Conservation (phyloP, 2,888 invertebrate genomes). For the Pollenia amentaria region DNA sequence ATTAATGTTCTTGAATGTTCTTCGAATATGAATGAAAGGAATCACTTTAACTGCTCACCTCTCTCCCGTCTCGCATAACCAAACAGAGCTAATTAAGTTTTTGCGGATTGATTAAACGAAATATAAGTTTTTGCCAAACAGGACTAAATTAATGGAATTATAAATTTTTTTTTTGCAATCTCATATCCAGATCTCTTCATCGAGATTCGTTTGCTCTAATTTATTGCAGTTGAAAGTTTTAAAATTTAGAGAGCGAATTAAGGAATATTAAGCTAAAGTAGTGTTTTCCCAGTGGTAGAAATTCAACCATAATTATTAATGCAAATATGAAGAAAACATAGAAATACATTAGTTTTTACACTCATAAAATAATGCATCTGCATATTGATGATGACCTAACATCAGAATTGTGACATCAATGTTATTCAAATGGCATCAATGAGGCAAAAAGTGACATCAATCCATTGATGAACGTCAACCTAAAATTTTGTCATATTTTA, state of each 20-base stretch:
- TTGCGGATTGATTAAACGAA: conserved; percentile 26
- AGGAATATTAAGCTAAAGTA: too few species aligned
- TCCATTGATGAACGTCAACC: too few species aligned
- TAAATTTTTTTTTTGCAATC: conserved; percentile 7
- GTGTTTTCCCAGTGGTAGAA: conserved; percentile 41
- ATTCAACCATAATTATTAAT: too few species aligned
- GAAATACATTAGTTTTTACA: too few species aligned
- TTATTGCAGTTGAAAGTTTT: conserved; percentile 26
- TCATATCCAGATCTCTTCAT: background rate
- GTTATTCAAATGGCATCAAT: too few species aligned
- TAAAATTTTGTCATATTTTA: too few species aligned
- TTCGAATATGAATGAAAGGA: background rate
- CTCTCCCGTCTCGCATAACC: background rate
- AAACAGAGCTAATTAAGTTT: background rate
- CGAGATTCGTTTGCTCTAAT: conserved; percentile 21
- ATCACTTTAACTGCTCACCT: background rate
- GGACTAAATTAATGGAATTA: conserved; percentile 50
- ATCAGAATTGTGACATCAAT: too few species aligned
- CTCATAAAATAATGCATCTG: too few species aligned
- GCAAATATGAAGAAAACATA: too few species aligned
- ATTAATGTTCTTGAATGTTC: conserved; percentile 2
- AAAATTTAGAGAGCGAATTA: too few species aligned
- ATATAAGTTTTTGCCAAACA: conserved; percentile 9
- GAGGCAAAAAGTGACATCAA: too few species aligned
- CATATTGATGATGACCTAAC: too few species aligned